Percentiles rank a stretch among this genome's conserved stretches.
Conservation (phyloP, 2,797 vertebrate species). For the Danio jaintianensis region DNA sequence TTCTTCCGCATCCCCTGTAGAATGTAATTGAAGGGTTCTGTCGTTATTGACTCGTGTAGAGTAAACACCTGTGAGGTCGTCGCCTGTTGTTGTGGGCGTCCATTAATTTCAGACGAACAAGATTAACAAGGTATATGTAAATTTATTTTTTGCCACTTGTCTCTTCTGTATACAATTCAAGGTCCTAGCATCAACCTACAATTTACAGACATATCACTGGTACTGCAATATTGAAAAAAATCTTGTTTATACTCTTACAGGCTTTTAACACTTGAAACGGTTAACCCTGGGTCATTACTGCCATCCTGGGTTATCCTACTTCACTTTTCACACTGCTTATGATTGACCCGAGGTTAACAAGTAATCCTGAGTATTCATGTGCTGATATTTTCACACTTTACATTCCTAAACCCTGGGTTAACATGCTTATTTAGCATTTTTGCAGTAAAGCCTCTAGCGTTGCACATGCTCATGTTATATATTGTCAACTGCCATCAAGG, state of each 20-base stretch:
- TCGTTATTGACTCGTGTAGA: conserved; percentile 74
- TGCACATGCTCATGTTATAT: neutral
- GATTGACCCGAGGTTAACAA: no score
- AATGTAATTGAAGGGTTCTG: conserved; percentile 78
- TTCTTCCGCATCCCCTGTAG: conserved; percentile 68
- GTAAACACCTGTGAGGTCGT: conserved; percentile 79
- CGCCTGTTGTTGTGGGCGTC: conserved; percentile 66
- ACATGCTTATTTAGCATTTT: neutral
- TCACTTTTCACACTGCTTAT: no score
- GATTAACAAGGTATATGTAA: conserved; percentile 64
- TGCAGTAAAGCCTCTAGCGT: no score
- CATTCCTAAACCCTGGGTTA: neutral
- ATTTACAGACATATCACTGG: neutral
- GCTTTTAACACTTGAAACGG: neutral
- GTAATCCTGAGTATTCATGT: no score
- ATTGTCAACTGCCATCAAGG: neutral
- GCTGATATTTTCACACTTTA: neutral
- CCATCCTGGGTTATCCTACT: no score
- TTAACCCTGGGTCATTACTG: neutral
- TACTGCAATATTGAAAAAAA: neutral
- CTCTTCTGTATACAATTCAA: neutral
- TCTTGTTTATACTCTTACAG: neutral
- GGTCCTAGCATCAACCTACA: conserved; percentile 18
- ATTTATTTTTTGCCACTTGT: conserved; percentile 9
- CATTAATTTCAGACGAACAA: conserved; percentile 74